Evolutionary conservation across 2,888 invertebrate genomes (phyloP).

Genomic region (Drosophila mulleri): DNA sequence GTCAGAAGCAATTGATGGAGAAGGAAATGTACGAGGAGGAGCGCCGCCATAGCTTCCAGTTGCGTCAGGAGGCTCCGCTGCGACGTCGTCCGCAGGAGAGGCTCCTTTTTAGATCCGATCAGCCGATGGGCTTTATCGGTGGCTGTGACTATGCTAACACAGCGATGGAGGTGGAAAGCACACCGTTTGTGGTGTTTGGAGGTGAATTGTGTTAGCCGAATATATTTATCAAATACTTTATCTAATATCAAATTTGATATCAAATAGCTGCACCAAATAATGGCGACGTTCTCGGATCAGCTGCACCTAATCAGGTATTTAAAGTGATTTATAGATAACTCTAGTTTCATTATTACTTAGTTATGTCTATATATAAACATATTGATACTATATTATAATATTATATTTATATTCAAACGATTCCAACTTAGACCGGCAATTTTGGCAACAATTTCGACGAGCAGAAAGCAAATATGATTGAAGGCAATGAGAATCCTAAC

Average conservation of each 20-base stretch:
- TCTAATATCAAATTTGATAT: not conserved
- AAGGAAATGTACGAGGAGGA: not conserved
- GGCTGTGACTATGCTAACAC: slow-evolving; percentile 4
- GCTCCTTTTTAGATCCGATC: not conserved
- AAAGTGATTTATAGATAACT: not conserved
- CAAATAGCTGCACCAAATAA: not conserved
- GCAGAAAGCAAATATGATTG: not conserved
- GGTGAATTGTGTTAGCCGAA: slow-evolving; percentile 1
- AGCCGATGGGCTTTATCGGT: slow-evolving; percentile 1
- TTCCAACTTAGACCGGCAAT: not conserved
- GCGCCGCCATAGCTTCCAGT: not conserved
- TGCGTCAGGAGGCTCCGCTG: not conserved
- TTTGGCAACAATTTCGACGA: not conserved
- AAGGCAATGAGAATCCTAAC: not conserved
- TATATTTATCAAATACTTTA: not conserved
- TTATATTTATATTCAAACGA: too few relatives aligned
- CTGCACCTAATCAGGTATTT: slow-evolving; percentile 7
- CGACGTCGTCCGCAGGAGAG: not conserved
- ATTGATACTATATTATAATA: too few relatives aligned
- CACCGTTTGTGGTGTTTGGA: slow-evolving; percentile 28
- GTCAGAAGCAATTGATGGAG: slow-evolving; percentile 9
- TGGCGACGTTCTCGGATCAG: not conserved
- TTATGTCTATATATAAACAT: not conserved
- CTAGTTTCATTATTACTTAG: not conserved
- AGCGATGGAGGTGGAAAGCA: not conserved